Conservation (phyloP, 2,888 invertebrate species). For the Stenchaetothrips biformis region DNA sequence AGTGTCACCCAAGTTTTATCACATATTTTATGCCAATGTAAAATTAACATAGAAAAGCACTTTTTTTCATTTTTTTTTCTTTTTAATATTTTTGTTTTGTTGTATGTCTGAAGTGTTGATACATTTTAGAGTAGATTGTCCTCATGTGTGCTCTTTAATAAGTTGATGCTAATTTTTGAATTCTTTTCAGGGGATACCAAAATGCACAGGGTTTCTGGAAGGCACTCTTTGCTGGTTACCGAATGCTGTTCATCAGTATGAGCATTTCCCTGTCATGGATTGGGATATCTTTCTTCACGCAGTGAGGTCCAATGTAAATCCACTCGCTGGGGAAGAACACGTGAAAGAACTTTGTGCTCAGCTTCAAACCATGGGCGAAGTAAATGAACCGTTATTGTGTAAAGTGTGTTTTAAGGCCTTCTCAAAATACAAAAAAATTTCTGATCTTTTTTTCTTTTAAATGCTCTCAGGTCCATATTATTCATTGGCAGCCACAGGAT, state of each 20-base stretch:
- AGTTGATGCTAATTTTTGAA: neutral
- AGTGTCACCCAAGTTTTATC: no score
- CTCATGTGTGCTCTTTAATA: no score
- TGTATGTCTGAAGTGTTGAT: no score
- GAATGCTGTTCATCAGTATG: slow-evolving; percentile 51
- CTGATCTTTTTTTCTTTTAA: neutral
- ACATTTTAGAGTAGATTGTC: no score
- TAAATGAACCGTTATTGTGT: slow-evolving; percentile 39
- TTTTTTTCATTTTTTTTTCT: no score
- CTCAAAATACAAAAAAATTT: neutral
- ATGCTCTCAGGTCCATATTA: slow-evolving; percentile 51
- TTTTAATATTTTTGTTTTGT: no score
- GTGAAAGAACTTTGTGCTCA: slow-evolving; percentile 58
- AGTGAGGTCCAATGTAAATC: slow-evolving; percentile 56
- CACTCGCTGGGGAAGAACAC: slow-evolving; percentile 60
- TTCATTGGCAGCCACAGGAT: slow-evolving; percentile 52
- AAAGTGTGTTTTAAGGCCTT: neutral
- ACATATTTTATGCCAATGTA: no score
- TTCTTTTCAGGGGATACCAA: slow-evolving; percentile 47
- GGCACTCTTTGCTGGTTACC: slow-evolving; percentile 51
- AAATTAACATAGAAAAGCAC: no score
- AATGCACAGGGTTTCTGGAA: slow-evolving; percentile 57
- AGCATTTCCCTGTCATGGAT: slow-evolving; percentile 58
- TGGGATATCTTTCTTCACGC: slow-evolving; percentile 56
- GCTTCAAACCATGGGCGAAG: slow-evolving; percentile 61